Conservation (phyloP, 2,797 vertebrate species). For the Pteronotus mesoamericanus region DNA sequence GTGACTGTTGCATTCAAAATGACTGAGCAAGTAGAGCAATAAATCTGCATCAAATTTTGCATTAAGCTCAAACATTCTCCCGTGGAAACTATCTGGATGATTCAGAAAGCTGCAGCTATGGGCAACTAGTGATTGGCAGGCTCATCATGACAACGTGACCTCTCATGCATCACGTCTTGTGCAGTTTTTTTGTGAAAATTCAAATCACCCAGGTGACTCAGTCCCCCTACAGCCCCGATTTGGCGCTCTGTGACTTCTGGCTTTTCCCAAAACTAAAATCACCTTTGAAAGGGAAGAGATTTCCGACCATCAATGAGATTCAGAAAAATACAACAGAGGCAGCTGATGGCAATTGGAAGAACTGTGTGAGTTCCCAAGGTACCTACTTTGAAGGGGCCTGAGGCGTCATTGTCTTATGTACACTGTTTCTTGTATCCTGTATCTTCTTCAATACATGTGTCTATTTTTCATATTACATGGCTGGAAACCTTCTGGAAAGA, state of each 20-base stretch:
- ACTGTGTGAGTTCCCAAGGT: neutral
- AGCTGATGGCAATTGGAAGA: neutral
- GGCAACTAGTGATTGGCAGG: neutral
- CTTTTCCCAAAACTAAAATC: neutral
- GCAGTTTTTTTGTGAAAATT: neutral
- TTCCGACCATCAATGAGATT: neutral
- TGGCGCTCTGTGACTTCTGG: neutral
- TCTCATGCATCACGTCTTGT: neutral
- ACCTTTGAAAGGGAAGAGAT: neutral
- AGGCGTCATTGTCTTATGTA: neutral
- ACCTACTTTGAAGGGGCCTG: neutral
- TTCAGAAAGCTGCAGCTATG: neutral
- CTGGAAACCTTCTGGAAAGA: neutral
- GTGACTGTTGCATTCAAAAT: neutral
- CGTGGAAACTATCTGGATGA: neutral
- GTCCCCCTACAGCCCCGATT: neutral
- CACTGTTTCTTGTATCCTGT: neutral
- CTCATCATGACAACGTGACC: neutral
- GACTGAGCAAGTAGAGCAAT: neutral
- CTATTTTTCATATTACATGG: neutral
- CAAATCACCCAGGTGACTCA: neutral
- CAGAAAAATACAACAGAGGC: neutral
- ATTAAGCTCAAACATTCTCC: neutral
- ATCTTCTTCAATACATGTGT: neutral
- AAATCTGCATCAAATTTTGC: neutral